phyloP scores from a whole-genome alignment of 2,113 vertebrate species.

The Gracilinanus agilis region DNA sequence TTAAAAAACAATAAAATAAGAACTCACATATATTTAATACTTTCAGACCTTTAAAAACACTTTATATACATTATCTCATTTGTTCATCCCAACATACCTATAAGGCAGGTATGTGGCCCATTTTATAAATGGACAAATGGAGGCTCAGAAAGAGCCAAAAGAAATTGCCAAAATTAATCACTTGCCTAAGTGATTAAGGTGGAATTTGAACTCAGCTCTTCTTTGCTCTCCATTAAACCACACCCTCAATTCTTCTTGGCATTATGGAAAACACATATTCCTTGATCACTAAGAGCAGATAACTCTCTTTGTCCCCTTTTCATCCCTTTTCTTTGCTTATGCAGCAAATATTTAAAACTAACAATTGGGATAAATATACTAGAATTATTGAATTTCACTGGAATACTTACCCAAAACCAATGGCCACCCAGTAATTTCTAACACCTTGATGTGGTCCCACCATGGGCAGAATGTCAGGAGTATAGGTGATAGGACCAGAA shows the following conservation, averaged over 20 bases:
- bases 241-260: not conserved
- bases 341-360: not conserved
- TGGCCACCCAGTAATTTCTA: conserved; percentile 96
- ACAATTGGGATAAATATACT: not conserved
- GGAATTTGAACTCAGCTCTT: not conserved
- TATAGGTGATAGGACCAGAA: conserved; percentile 97
- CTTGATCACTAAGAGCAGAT: conserved; percentile 17
- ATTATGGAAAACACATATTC: not conserved
- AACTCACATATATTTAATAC: not conserved
- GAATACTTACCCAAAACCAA: conserved; percentile 94
- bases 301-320: not conserved
- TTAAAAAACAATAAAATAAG: not conserved
- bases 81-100: not conserved
- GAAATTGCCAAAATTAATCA: not conserved
- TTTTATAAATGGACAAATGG: not conserved
- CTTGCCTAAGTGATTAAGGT: not conserved
- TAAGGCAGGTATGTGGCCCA: not conserved
- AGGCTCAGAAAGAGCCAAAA: not conserved
- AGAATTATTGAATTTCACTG: not conserved
- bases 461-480: conserved; percentile 97
- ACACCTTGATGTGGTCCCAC: conserved; percentile 95
- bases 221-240: not conserved
- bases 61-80: not conserved
- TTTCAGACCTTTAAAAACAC: not conserved
- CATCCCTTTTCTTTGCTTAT: conserved; percentile 1